Conservation (phyloP, 2,888 invertebrate species). For the Erynnis tages region DNA sequence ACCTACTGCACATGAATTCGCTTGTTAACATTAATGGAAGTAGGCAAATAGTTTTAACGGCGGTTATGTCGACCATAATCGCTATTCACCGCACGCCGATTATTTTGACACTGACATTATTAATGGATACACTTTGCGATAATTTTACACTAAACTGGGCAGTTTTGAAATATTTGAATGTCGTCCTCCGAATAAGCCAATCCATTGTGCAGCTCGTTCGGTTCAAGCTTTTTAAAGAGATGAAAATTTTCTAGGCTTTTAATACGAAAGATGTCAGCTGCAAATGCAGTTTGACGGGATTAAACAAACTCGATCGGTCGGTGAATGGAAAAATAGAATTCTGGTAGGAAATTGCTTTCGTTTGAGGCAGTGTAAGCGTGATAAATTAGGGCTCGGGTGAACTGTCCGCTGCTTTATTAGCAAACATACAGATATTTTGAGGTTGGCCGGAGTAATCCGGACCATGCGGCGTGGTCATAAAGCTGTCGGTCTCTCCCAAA, state of each 20-base stretch:
- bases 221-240: not conserved
- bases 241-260: not conserved
- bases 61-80: slow-evolving; percentile 26
- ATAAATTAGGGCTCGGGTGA: slow-evolving; percentile 69
- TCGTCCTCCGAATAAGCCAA: not conserved
- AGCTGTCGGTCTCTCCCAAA: slow-evolving; percentile 36
- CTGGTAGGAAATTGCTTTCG: slow-evolving; percentile 68
- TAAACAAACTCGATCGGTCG: slow-evolving; percentile 23
- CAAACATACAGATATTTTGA: slow-evolving; percentile 60
- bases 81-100: slow-evolving; percentile 21
- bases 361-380: slow-evolving; percentile 67
- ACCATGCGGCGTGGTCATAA: slow-evolving; percentile 52
- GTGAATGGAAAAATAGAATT: slow-evolving; percentile 51
- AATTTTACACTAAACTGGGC: slow-evolving; percentile 20
- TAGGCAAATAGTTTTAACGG: slow-evolving; percentile 22
- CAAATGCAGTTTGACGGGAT: not conserved
- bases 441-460: slow-evolving; percentile 46
- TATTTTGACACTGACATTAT: slow-evolving; percentile 22
- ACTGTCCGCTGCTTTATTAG: slow-evolving; percentile 68
- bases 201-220: slow-evolving; percentile 2
- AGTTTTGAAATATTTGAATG: slow-evolving; percentile 3
- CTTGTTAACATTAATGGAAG: slow-evolving; percentile 18
- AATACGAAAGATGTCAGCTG: not conserved
- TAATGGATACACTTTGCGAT: slow-evolving; percentile 13
- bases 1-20: not conserved